Base-by-base conservation (phyloP, 2,113 vertebrate species). In the Cygnus atratus region DNA sequence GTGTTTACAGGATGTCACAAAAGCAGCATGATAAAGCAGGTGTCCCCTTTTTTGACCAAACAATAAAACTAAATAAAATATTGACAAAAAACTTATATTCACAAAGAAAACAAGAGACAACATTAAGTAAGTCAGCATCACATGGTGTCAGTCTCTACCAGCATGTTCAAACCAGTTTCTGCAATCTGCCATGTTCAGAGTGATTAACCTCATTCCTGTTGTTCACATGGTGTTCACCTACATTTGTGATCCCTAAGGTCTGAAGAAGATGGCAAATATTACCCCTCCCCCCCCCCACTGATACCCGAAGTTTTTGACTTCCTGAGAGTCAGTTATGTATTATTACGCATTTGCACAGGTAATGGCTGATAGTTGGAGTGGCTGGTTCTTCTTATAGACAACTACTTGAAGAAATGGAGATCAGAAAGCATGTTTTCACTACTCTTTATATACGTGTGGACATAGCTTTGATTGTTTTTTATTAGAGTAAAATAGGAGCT, bases 181-280 rank as follows among this genome's bases (percentile, higher is more conserved):
- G 44, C 0, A 6, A 39, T 65, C 31, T 3, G 3, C 17, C 46
- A 6, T 8, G 2, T 35, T 50, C 46, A 43, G 59, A 13, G 22
- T 4, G 19, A 25, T 37, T 9, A 13, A 18, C 29, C 8, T 44
- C 19, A 9, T 11, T 52, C 11, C 25, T 8, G 2, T 1, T 13
- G 17, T 6, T 19, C 3, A 1, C 6, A 1, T 41, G 37, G 46
- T 29, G 14, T 44, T 58, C 1, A 1, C 8, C 61, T 82, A 13
- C 11, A 24, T 77, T 39, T 73, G 35, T 17, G 3, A 3, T 86
- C 43, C 18, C 8, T 25, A 28, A 59, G 39, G 16, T 84, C 28
- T 71, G 31, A 39, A 41, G 14, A 6, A 1, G 2, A 4, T 26
- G 6, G 25, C 44, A 37, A 59, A n/a, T 5, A 5, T 29, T 39